Evolutionary conservation across 2,888 invertebrate species (phyloP).

Genomic region (Platynereis dumerilii): DNA sequence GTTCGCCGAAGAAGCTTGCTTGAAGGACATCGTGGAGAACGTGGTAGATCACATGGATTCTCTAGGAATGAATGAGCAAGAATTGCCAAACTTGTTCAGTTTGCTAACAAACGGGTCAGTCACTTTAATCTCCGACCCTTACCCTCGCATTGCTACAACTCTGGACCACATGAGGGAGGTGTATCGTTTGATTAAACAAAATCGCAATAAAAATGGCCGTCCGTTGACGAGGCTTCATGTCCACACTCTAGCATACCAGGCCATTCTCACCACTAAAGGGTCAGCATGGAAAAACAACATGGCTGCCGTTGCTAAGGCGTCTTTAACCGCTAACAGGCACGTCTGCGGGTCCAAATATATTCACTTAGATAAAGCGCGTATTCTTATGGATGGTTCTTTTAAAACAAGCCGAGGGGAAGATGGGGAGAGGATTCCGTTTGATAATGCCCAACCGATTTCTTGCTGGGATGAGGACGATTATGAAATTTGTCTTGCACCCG

Average conservation of each 20-base stretch:
- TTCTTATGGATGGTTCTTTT: slow-evolving; percentile 84
- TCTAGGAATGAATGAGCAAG: slow-evolving; percentile 85
- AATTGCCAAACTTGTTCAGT: slow-evolving; percentile 78
- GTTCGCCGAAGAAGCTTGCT: slow-evolving; percentile 75
- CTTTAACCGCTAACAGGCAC: slow-evolving; percentile 81
- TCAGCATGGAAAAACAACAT: slow-evolving; percentile 77
- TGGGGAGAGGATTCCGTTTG: slow-evolving; percentile 69
- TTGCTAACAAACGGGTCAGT: slow-evolving; percentile 75
- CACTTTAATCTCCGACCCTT: slow-evolving; percentile 77
- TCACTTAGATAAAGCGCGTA: slow-evolving; percentile 68
- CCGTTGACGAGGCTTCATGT: slow-evolving; percentile 79
- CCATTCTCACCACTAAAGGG: slow-evolving; percentile 74
- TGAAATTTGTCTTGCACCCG: slow-evolving; percentile 82
- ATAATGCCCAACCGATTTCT: slow-evolving; percentile 76
- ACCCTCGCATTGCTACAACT: slow-evolving; percentile 79
- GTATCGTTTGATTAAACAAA: slow-evolving; percentile 63
- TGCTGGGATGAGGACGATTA: slow-evolving; percentile 78
- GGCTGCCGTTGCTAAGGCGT: slow-evolving; percentile 83
- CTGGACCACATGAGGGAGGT: slow-evolving; percentile 82
- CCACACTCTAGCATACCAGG: slow-evolving; percentile 87
- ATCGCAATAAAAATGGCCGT: slow-evolving; percentile 60
- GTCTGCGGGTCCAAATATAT: slow-evolving; percentile 75
- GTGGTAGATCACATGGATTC: slow-evolving; percentile 80
- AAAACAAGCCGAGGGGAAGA: slow-evolving; percentile 70
- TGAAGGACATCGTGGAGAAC: slow-evolving; percentile 72